Evolutionary conservation across 2,113 vertebrate genomes (phyloP).

Genomic region (Saimiri boliviensis): DNA sequence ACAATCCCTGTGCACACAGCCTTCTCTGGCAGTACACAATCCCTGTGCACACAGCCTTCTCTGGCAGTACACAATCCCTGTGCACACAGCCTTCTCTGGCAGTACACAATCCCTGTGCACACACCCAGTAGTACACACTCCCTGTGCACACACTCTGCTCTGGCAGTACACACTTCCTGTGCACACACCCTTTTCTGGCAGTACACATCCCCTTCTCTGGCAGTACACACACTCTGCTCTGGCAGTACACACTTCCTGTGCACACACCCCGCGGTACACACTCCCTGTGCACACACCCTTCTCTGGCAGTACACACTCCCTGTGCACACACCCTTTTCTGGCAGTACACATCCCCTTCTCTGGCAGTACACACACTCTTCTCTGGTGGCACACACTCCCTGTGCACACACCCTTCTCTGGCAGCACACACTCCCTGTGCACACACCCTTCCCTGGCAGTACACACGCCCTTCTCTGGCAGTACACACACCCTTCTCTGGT

Average conservation of each 20-base stretch:
- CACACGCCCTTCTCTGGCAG: no score
- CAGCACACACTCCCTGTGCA: no score
- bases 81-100: accelerated
- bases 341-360: no score
- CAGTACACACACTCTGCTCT: accelerated
- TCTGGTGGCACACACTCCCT: not conserved
- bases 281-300: no score
- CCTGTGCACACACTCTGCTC: no score
- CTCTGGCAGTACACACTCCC: no score
- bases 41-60: accelerated
- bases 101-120: not conserved
- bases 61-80: not conserved
- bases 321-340: no score
- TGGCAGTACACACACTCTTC: no score
- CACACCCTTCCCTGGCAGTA: accelerated
- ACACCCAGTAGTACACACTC: no score
- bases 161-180: not conserved
- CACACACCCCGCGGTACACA: no score
- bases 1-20: not conserved
- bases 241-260: not conserved
- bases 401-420: no score
- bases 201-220: not conserved
- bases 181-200: accelerated
- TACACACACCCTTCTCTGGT: accelerated
- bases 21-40: accelerated